These are phyloP conservation scores for Varanus salvator DNA, from an alignment of 2,113 vertebrate species.

Conservation along the genomic window DNA sequence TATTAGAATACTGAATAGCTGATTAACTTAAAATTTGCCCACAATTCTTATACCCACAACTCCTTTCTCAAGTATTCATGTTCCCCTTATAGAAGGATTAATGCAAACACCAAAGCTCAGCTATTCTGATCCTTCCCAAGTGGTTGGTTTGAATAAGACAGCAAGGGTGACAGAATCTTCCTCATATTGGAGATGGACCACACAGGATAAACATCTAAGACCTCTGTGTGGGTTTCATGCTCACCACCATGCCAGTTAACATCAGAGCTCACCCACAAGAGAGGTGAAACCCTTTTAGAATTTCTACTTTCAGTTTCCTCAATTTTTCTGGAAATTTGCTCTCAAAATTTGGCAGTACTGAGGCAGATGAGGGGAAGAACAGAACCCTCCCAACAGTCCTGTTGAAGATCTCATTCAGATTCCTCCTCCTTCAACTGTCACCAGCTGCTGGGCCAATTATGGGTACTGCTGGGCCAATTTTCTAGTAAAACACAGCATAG, in stretches of 20 bases:
- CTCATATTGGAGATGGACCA: neutral
- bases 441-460: no score
- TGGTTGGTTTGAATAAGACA: neutral
- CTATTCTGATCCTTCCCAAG: neutral
- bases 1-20: neutral
- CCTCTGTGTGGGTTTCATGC: neutral
- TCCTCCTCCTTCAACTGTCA: no score
- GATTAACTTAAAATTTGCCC: neutral
- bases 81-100: neutral
- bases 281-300: neutral
- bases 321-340: neutral
- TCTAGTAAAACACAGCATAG: no score
- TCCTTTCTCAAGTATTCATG: neutral
- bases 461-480: neutral
- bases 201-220: neutral
- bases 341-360: no score
- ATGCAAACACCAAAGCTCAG: neutral
- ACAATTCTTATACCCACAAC: neutral
- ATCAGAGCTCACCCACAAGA: neutral
- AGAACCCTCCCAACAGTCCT: no score
- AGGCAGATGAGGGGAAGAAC: no score
- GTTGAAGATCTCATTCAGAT: no score
- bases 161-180: neutral
- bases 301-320: neutral
- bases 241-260: neutral